Conservation (phyloP, 2,888 invertebrate genomes). For the Rhorus exstirpatorius region DNA sequence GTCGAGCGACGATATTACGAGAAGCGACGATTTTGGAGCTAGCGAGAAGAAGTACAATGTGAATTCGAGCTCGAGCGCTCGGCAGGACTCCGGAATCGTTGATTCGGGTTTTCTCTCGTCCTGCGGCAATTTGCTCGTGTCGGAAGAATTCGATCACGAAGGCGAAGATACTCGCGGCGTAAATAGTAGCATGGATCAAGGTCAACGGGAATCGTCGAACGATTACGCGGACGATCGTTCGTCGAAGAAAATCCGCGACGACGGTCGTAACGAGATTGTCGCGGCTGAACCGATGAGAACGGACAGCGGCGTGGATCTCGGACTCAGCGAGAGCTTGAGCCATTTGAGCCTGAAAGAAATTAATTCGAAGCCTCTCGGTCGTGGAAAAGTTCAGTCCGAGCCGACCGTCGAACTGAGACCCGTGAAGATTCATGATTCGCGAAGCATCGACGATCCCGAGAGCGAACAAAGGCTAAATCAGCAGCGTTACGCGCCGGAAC, state of each 20-base stretch:
- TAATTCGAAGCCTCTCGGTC: constrained; percentile 79
- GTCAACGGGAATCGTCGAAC: background rate
- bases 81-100: constrained; percentile 75
- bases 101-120: constrained; percentile 83
- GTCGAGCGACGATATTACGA: constrained; percentile 47
- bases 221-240: background rate
- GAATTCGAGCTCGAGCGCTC: constrained; percentile 43
- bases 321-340: constrained; percentile 89
- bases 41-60: constrained; percentile 66
- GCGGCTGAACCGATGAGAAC: constrained; percentile 86
- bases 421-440: constrained; percentile 65
- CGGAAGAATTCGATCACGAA: constrained; percentile 73
- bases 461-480: background rate
- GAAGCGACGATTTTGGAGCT: constrained; percentile 76
- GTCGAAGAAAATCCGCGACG: constrained; percentile 8
- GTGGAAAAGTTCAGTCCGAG: constrained; percentile 74
- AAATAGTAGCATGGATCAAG: constrained; percentile 27
- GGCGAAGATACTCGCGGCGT: constrained; percentile 54
- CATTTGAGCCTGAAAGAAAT: constrained; percentile 87
- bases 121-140: constrained; percentile 75
- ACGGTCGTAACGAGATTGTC: background rate
- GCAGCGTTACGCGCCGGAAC: constrained; percentile 75
- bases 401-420: constrained; percentile 75
- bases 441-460: background rate
- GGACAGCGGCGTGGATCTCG: constrained; percentile 90